Evolutionary conservation across 2,113 vertebrate genomes (phyloP).

Genomic region (Eleginops maclovinus): DNA sequence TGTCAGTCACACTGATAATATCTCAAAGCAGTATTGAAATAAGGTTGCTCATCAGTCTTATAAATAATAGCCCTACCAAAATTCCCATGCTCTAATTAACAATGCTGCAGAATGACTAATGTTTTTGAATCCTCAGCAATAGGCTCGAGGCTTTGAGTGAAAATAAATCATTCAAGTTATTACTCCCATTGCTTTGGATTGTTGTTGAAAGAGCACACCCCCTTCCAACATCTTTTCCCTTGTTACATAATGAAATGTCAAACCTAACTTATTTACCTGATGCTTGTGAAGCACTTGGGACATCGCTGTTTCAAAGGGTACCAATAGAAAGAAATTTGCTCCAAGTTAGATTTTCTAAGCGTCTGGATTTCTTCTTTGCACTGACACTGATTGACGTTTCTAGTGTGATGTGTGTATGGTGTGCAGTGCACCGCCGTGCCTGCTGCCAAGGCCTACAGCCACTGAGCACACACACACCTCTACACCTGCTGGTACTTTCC

Average conservation of each 20-base stretch:
- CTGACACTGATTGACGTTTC: slow-evolving; percentile 75
- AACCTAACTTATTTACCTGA: slow-evolving; percentile 69
- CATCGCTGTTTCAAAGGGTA: slow-evolving; percentile 66
- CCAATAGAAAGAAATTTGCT: slow-evolving; percentile 54
- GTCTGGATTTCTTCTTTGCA: slow-evolving; percentile 76
- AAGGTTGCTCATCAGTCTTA: slow-evolving; percentile 17
- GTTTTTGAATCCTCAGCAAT: slow-evolving; percentile 51
- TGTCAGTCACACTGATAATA: slow-evolving; percentile 46
- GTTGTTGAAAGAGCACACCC: slow-evolving; percentile 62
- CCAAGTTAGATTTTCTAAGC: slow-evolving; percentile 43
- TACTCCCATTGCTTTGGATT: slow-evolving; percentile 71
- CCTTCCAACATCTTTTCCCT: slow-evolving; percentile 65
- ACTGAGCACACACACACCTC: slow-evolving; percentile 40
- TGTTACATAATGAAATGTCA: slow-evolving; percentile 74
- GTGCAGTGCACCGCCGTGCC: slow-evolving; percentile 27
- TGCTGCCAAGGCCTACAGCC: slow-evolving; percentile 45
- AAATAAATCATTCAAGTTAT: slow-evolving; percentile 68
- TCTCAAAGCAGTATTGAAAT: slow-evolving; percentile 28
- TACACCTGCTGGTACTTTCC: slow-evolving; percentile 74
- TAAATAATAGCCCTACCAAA: slow-evolving; percentile 20
- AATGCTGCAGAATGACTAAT: slow-evolving; percentile 50
- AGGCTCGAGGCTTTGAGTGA: slow-evolving; percentile 35
- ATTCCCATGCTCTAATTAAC: slow-evolving; percentile 50
- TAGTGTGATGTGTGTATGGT: slow-evolving; percentile 55
- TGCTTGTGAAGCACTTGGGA: slow-evolving; percentile 62